Base-by-base conservation (phyloP, 2,888 invertebrate species). In the Sesia bembeciformis region DNA sequence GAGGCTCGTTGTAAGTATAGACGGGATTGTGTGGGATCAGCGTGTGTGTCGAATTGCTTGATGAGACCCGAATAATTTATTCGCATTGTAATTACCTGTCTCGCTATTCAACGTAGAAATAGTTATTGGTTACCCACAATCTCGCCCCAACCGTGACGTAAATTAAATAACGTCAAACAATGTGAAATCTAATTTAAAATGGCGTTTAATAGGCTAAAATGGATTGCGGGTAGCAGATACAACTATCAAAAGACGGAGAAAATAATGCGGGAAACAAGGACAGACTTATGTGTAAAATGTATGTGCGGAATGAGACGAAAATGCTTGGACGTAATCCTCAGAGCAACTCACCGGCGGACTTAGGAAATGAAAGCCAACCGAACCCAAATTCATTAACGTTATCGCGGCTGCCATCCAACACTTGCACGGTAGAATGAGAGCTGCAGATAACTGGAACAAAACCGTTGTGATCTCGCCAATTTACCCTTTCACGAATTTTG, bases 321-420 rank as follows among this genome's bases (percentile, higher is more conserved):
- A 58, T 58, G 55, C 55, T 56, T 56, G 58, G 61, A 63, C 60
- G 60, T 74, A 79, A 78, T 76, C 74, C 77, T 62, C 23, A 23
- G 23, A 61, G 69, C 73, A 71, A 70, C 69, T 72, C 67, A 62
- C 64, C 62, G 70, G 64, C 62, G 68, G 77, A 75, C 73, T 78
- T 75, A 77, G 76, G 76, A 76, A 79, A 80, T 78, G 78, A 76
- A 78, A 78, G 73, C 72, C 70, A 73, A 67, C 72, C 71, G 70
- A 79, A 80, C 78, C 76, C 73, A 78, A 80, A 81, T 81, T 79
- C 76, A 79, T 80, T 80, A 78, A 74, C 76, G 77, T 76, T 78
- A 80, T 80, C 78, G 71, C 72, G 69, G 71, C 70, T 70, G 68
- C 76, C 70, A 72, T 76, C 72, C 75, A 65, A 69, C 64, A 59